phyloP scores from a whole-genome alignment of 2,113 vertebrate genomes.

The Trematocara marginatum region DNA sequence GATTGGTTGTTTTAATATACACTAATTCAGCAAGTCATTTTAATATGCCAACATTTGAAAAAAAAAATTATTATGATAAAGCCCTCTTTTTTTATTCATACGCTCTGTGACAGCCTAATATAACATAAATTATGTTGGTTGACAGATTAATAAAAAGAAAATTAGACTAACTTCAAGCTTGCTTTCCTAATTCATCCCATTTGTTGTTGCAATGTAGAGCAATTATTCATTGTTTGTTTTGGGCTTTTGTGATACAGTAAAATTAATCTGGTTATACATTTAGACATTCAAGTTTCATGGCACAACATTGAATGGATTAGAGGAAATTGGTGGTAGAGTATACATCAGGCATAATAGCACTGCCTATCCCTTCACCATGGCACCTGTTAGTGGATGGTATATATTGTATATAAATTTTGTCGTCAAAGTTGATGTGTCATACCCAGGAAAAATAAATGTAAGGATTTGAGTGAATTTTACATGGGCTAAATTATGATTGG shows the following conservation, averaged over 20 bases:
- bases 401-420: neutral
- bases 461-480: neutral
- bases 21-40: neutral
- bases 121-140: neutral
- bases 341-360: neutral
- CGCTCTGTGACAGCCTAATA: neutral
- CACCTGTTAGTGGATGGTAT: neutral
- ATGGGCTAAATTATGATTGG: neutral
- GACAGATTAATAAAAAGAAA: neutral
- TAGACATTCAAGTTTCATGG: neutral
- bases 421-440: neutral
- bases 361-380: neutral
- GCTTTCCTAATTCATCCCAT: neutral
- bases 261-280: neutral
- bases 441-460: neutral
- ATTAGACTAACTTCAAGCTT: neutral
- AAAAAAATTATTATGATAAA: neutral
- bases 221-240: neutral
- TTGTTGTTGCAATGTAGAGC: neutral
- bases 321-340: neutral
- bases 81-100: neutral
- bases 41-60: neutral
- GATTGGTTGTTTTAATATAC: slow-evolving; percentile 1
- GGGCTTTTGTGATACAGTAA: neutral
- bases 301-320: neutral